Evolutionary conservation across 37 sponge, comb jelly and placozoan species (phyloP).

Genomic region (Oopsacas minuta): DNA sequence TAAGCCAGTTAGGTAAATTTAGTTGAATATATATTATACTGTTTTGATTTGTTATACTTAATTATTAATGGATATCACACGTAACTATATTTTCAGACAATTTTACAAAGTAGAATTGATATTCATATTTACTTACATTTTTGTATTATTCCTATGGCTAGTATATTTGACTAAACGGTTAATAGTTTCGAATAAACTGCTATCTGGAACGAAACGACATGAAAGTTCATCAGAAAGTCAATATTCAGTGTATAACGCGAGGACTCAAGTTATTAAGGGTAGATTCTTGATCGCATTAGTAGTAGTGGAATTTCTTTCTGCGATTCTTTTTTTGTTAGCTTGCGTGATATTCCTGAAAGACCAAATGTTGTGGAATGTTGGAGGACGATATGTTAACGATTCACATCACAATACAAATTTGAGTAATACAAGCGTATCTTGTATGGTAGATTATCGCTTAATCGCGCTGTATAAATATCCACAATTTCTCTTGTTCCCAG

Average conservation of each 20-base stretch:
- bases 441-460: background rate
- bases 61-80: background rate
- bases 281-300: background rate
- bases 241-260: background rate
- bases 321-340: background rate
- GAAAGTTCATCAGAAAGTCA: background rate
- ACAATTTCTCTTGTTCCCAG: background rate
- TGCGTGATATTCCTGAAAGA: background rate
- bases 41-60: too few species aligned
- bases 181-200: background rate
- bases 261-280: background rate
- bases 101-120: background rate
- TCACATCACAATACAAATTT: background rate
- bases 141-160: background rate
- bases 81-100: background rate
- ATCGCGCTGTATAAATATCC: background rate
- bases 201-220: background rate
- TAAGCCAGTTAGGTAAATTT: too few species aligned
- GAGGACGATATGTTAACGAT: background rate
- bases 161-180: background rate
- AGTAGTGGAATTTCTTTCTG: background rate
- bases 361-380: background rate
- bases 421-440: background rate
- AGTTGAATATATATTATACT: too few species aligned
- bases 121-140: background rate